Evolutionary conservation across 2,888 invertebrate genomes (phyloP).

Genomic region (Scaeva pyrastri): DNA sequence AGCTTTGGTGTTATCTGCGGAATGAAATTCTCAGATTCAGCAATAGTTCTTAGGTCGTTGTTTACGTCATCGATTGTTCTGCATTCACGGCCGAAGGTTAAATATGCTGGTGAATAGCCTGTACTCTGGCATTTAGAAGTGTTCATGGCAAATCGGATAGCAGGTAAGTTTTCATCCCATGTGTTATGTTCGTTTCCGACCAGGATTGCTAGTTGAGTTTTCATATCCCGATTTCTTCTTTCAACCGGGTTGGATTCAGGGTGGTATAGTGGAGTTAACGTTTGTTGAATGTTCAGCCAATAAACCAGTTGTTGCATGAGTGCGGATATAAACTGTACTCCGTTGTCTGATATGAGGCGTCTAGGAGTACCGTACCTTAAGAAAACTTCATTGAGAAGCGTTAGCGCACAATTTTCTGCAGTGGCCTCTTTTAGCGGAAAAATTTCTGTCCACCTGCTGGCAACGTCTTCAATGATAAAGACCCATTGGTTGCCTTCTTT

Average conservation of each 20-base stretch:
- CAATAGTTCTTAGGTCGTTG: constrained; percentile 76
- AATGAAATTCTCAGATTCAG: constrained; percentile 71
- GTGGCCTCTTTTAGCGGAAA: constrained; percentile 77
- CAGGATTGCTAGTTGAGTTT: too few relatives aligned
- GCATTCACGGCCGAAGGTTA: too few relatives aligned
- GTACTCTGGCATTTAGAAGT: too few relatives aligned
- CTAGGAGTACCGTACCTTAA: constrained; percentile 79
- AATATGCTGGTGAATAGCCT: too few relatives aligned
- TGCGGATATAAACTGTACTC: too few relatives aligned
- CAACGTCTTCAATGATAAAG: constrained; percentile 77
- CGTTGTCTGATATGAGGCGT: too few relatives aligned
- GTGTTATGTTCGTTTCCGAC: too few relatives aligned
- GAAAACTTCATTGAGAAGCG: constrained; percentile 78
- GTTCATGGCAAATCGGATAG: too few relatives aligned
- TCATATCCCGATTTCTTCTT: too few relatives aligned
- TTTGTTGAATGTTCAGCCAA: constrained; percentile 44
- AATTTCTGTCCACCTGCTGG: constrained; percentile 75
- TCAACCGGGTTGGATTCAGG: constrained; percentile 79
- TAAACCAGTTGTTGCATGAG: constrained; percentile 77
- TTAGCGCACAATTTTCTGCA: constrained; percentile 77
- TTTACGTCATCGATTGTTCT: too few relatives aligned
- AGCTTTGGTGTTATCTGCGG: constrained; percentile 36
- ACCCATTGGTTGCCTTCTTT: constrained; percentile 76
- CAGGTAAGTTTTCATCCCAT: too few relatives aligned
- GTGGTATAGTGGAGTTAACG: constrained; percentile 78